Conservation (phyloP, 2,888 invertebrate genomes). For the Allacma fusca region DNA sequence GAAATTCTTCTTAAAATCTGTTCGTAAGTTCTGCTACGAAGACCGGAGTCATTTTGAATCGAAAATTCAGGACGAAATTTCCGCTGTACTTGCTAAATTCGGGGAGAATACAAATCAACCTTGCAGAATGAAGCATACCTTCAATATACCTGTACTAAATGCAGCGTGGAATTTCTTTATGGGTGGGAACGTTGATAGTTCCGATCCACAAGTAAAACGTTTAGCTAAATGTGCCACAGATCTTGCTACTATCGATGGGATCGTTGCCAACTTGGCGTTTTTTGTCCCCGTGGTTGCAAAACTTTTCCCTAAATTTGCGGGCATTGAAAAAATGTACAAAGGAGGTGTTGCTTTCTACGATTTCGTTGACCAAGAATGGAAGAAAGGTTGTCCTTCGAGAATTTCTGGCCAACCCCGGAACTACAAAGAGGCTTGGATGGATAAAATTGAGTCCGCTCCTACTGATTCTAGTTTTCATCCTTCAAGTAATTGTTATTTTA, state of each 20-base stretch:
- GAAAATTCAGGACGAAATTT: background rate
- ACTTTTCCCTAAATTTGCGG: background rate
- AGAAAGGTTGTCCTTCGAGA: background rate
- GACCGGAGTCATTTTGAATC: background rate
- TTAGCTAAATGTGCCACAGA: background rate
- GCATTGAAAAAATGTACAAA: background rate
- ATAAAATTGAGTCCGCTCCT: background rate
- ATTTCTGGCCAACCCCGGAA: background rate
- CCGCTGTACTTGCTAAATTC: background rate
- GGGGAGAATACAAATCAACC: background rate
- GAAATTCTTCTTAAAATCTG: background rate
- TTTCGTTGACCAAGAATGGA: background rate
- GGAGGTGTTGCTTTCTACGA: background rate
- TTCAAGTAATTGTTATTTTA: too few species aligned
- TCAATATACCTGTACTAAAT: background rate
- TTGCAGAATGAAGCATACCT: background rate
- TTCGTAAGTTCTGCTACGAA: background rate
- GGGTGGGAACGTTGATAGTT: background rate
- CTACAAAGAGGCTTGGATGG: conserved; percentile 13
- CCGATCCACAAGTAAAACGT: background rate
- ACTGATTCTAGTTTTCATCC: background rate
- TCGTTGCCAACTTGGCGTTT: background rate
- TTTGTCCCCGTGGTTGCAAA: background rate
- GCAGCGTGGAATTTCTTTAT: background rate
- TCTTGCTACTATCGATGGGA: background rate